These are phyloP conservation scores for Drosophila kambysellisi DNA, from an alignment of 2,888 invertebrate species.

Conservation along the genomic window DNA sequence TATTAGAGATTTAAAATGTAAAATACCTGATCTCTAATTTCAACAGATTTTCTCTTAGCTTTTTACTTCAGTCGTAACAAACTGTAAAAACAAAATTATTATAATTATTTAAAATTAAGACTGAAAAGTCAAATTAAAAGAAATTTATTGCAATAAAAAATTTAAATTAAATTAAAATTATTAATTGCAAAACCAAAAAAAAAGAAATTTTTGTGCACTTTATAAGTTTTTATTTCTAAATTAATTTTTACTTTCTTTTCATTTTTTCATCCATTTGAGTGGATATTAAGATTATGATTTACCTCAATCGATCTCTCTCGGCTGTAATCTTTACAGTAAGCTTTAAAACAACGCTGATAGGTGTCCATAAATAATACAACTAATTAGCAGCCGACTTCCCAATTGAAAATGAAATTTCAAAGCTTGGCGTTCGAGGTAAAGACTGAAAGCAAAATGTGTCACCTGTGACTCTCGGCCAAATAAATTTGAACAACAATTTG, in stretches of 20 bases:
- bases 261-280: not conserved
- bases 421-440: constrained; percentile 21
- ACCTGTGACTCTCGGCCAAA: constrained; percentile 52
- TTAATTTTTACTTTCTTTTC: not conserved
- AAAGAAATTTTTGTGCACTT: not conserved
- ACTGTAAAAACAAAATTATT: not conserved
- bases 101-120: not conserved
- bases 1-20: not conserved
- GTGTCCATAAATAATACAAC: constrained; percentile 20
- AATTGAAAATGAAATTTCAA: constrained; percentile 46
- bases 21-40: not conserved
- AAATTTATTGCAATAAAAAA: not conserved
- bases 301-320: constrained; percentile 3
- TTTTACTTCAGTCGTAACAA: no score
- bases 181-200: not conserved
- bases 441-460: constrained; percentile 46
- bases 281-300: not conserved
- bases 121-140: not conserved
- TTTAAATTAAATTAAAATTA: not conserved
- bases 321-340: constrained; percentile 1
- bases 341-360: constrained; percentile 7
- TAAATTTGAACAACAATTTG: constrained; percentile 59
- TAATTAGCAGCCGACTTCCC: constrained; percentile 42
- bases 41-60: not conserved
- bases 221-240: not conserved